Percentiles rank a stretch among this genome's conserved stretches.
Evolutionary conservation across 2,113 vertebrate genomes (phyloP).

Genomic region (Brachyhypopomus occidentalis): DNA sequence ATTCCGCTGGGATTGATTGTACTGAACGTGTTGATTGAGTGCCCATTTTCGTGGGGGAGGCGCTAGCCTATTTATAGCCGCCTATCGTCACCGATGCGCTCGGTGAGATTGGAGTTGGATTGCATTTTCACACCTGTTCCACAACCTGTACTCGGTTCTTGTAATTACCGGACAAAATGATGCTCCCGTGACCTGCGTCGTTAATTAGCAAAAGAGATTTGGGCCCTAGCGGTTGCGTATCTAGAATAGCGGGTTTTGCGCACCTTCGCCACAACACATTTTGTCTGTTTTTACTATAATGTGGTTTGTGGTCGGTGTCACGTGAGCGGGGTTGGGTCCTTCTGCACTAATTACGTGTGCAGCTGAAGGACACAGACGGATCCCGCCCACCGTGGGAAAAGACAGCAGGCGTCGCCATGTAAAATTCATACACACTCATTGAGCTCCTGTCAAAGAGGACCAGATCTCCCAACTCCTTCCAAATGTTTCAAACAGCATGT

Average conservation of each 20-base stretch:
- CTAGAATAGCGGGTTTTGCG: conserved; percentile 41
- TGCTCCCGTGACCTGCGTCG: neutral
- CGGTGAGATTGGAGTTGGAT: conserved; percentile 35
- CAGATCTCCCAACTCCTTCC: neutral
- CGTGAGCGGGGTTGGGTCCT: neutral
- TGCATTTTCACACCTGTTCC: conserved; percentile 36
- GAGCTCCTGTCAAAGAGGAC: conserved; percentile 10
- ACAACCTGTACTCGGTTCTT: neutral
- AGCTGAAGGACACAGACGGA: conserved; percentile 2
- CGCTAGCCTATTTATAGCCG: conserved; percentile 50
- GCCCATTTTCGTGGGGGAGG: conserved; percentile 21
- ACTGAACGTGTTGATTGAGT: conserved; percentile 31
- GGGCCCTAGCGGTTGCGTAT: neutral
- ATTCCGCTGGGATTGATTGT: conserved; percentile 9
- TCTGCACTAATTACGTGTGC: neutral
- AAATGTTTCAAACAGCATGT: neutral
- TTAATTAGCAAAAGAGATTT: conserved; percentile 13
- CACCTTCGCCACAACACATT: neutral
- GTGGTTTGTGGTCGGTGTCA: neutral
- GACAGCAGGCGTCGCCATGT: conserved; percentile 24
- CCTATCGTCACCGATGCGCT: conserved; percentile 29
- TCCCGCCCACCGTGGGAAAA: conserved; percentile 15
- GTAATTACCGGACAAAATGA: conserved; percentile 24
- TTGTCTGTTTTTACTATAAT: neutral
- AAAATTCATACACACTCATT: conserved; percentile 32